These are phyloP conservation scores for Orthosia gothica DNA, from an alignment of 2,888 invertebrate genomes.

Conservation along the genomic window DNA sequence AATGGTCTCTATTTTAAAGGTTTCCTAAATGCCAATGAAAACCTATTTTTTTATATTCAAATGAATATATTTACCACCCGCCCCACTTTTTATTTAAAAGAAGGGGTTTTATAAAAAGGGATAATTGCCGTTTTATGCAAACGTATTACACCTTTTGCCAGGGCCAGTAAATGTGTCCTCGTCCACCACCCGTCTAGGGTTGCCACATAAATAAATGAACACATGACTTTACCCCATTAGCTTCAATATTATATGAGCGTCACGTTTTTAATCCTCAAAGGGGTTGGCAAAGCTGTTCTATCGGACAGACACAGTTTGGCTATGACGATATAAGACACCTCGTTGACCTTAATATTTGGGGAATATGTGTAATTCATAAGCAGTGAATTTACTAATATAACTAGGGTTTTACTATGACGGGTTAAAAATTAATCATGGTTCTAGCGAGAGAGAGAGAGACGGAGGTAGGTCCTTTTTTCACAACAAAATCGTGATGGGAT, in stretches of 20 bases:
- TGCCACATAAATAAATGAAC: conserved; percentile 46
- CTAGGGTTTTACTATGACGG: no score
- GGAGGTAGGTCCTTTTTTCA: no score
- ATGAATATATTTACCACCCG: conserved; percentile 11
- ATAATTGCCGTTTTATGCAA: conserved; percentile 59
- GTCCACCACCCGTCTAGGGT: background rate
- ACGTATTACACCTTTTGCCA: conserved; percentile 26
- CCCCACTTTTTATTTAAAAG: conserved; percentile 43
- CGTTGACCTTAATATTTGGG: conserved; percentile 5
- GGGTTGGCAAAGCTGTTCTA: conserved; percentile 28
- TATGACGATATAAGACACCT: background rate
- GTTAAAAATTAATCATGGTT: no score
- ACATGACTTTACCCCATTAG: conserved; percentile 35
- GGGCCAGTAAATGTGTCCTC: conserved; percentile 12
- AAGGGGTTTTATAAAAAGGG: conserved; percentile 40
- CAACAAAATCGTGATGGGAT: no score
- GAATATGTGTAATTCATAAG: background rate
- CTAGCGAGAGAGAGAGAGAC: no score
- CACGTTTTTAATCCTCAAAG: conserved; percentile 47
- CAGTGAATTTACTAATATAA: background rate
- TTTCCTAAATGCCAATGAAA: background rate
- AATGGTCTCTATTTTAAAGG: background rate
- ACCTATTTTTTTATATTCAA: background rate
- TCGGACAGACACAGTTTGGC: conserved; percentile 9
- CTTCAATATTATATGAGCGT: conserved; percentile 27